Conservation (phyloP, 2,888 invertebrate species). For the Acronicta psi region DNA sequence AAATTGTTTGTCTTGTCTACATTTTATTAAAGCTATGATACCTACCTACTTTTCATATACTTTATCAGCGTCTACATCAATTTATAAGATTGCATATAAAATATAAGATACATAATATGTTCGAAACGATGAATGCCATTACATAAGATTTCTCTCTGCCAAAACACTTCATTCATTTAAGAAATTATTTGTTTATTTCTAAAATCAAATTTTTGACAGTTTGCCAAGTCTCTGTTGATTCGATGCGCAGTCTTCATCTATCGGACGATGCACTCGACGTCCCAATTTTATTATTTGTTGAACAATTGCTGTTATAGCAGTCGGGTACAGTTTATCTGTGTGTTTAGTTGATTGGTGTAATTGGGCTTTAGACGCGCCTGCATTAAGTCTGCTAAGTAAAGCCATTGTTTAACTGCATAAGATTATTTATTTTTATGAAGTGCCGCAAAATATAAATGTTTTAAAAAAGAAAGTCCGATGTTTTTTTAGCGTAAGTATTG, state of each 20-base stretch:
- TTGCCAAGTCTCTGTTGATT: conserved; percentile 59
- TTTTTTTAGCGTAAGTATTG: too few species aligned
- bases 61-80: conserved; percentile 4
- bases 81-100: not conserved
- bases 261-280: conserved; percentile 71
- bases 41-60: not conserved
- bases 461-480: too few species aligned
- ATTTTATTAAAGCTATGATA: too few species aligned
- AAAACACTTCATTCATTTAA: conserved; percentile 52
- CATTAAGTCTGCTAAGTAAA: conserved; percentile 16
- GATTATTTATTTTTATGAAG: conserved; percentile 7
- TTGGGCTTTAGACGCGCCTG: conserved; percentile 21
- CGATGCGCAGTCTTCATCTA: conserved; percentile 55
- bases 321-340: conserved; percentile 48
- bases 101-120: not conserved
- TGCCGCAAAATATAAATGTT: too few species aligned
- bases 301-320: conserved; percentile 36
- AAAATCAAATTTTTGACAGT: conserved; percentile 59
- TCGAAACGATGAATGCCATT: conserved; percentile 33
- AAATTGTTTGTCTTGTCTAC: not conserved
- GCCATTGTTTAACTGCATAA: conserved; percentile 15
- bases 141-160: conserved; percentile 43
- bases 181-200: conserved; percentile 60
- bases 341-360: conserved; percentile 41
- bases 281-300: conserved; percentile 63